phyloP scores from a whole-genome alignment of 2,113 vertebrate genomes.

The Acinonyx jubatus region DNA sequence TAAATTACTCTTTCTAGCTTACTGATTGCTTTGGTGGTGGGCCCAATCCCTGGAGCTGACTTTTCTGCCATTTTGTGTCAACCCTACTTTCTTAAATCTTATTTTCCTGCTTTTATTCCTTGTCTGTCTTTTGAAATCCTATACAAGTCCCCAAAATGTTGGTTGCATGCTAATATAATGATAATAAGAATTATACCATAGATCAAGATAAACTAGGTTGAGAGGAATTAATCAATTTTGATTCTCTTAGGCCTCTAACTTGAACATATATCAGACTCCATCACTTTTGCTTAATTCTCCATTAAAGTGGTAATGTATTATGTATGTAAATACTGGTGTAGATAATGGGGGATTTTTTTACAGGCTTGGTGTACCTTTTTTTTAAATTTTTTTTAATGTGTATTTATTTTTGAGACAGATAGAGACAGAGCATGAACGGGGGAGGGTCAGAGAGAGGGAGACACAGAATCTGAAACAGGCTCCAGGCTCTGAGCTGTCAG shows the following conservation, averaged over 20 bases:
- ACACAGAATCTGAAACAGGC: no score
- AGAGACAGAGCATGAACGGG: no score
- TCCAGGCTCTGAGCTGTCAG: no score
- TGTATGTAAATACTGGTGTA: background rate
- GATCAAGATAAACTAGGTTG: background rate
- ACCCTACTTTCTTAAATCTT: background rate
- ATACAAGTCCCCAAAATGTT: background rate
- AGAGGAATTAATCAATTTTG: background rate
- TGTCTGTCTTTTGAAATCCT: background rate
- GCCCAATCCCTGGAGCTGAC: background rate
- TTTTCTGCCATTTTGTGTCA: background rate
- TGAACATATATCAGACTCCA: background rate
- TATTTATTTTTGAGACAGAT: no score
- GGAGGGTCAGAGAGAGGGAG: no score
- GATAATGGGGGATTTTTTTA: background rate
- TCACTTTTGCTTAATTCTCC: background rate
- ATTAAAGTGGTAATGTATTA: background rate
- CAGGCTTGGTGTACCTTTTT: background rate
- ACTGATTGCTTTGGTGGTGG: background rate
- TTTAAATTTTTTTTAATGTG: no score
- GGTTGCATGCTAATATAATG: background rate
- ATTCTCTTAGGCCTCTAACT: background rate
- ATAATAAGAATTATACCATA: background rate
- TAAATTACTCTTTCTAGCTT: background rate
- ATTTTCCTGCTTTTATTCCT: background rate